Percentiles rank a stretch among this genome's conserved stretches.
Conservation (phyloP, 2,797 vertebrate species). For the Dendrocincla fuliginosa region DNA sequence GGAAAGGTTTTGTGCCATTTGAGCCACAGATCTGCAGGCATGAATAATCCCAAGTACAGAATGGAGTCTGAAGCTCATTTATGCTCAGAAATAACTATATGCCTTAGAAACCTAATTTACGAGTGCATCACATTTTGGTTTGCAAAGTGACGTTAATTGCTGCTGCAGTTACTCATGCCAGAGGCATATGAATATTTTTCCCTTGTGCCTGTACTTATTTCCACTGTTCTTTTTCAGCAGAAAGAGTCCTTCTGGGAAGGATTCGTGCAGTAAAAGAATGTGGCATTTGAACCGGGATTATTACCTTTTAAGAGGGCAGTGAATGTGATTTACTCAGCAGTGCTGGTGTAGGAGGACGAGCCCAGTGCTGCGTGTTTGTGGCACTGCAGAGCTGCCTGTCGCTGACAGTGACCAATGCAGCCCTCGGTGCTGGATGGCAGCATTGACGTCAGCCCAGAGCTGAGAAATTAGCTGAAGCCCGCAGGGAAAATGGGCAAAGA, state of each 20-base stretch:
- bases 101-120: conserved; percentile 12
- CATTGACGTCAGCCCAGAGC: conserved; percentile 74
- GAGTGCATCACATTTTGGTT: conserved; percentile 11
- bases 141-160: conserved; percentile 46
- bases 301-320: conserved; percentile 27
- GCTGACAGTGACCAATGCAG: conserved; percentile 50
- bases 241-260: neutral
- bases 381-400: neutral
- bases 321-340: neutral
- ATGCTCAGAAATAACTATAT: conserved; percentile 7
- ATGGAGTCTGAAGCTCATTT: neutral
- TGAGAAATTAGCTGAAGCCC: conserved; percentile 72
- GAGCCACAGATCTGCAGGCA: neutral
- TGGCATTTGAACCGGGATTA: conserved; percentile 14
- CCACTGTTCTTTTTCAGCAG: neutral
- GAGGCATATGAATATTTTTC: conserved; percentile 8
- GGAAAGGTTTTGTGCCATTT: neutral
- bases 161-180: neutral
- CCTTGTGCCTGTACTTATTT: neutral
- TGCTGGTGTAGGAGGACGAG: neutral
- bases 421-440: conserved; percentile 54
- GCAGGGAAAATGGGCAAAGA: conserved; percentile 63
- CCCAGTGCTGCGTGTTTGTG: neutral
- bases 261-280: neutral
- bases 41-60: neutral